phyloP scores from a whole-genome alignment of 1,140 invertebrate genomes.

The Dolichoris vasculosae region DNA sequence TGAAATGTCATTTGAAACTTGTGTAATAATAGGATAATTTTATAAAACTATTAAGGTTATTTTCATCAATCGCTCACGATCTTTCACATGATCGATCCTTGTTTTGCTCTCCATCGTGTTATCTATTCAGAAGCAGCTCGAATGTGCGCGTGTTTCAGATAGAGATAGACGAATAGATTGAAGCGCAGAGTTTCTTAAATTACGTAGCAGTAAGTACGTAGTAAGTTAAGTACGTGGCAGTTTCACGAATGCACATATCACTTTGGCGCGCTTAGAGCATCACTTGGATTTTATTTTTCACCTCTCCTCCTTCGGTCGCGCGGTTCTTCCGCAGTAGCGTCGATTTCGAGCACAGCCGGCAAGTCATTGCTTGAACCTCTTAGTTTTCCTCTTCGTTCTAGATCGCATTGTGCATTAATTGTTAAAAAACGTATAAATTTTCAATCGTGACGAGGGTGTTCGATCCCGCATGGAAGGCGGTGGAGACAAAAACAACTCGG shows the following conservation, averaged over 20 bases:
- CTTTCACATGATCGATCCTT: no score
- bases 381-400: background rate
- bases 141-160: no score
- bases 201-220: no score
- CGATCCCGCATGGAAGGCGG: constrained; percentile 29
- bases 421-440: background rate
- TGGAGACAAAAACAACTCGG: constrained; percentile 12
- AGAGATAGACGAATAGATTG: background rate
- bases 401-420: background rate
- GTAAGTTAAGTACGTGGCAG: background rate
- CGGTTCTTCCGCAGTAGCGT: constrained; percentile 21
- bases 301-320: constrained; percentile 3
- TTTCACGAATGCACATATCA: background rate
- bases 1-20: no score
- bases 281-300: constrained; percentile 45
- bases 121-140: no score
- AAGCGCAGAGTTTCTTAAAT: background rate
- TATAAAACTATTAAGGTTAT: no score
- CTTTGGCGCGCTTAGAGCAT: background rate
- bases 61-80: no score
- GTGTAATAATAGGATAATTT: no score
- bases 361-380: background rate
- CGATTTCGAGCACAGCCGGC: background rate
- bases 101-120: no score
- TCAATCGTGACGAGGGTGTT: background rate